Percentiles rank a stretch among this genome's conserved stretches.
Evolutionary conservation across 2,888 invertebrate species (phyloP).

Genomic region (Hofmannophila pseudospretella): DNA sequence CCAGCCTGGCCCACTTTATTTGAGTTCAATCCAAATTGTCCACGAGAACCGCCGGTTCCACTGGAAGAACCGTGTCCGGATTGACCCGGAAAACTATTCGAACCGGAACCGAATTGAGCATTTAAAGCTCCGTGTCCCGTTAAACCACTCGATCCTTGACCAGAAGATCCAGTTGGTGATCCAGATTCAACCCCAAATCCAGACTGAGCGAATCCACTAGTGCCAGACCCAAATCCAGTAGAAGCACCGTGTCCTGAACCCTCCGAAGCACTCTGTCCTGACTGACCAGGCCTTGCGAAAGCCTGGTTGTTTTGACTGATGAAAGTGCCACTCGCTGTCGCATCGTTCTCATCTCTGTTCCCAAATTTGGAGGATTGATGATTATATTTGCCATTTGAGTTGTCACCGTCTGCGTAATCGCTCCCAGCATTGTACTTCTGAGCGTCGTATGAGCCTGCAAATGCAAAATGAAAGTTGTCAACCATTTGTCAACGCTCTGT

Average conservation of each 20-base stretch:
- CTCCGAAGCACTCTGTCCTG: not conserved
- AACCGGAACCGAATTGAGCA: not conserved
- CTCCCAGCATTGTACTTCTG: constrained; percentile 61
- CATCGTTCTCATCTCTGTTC: constrained; percentile 36
- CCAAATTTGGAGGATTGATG: constrained; percentile 41
- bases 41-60: not conserved
- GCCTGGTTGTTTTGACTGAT: constrained; percentile 43
- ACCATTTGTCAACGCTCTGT: constrained; percentile 56
- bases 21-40: constrained; percentile 3
- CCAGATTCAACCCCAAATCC: too few species aligned
- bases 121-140: not conserved
- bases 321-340: constrained; percentile 36
- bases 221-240: not conserved
- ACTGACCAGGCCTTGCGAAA: constrained; percentile 24
- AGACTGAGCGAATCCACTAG: not conserved
- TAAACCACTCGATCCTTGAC: not conserved
- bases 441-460: constrained; percentile 69
- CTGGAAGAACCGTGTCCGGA: not conserved
- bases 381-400: constrained; percentile 39
- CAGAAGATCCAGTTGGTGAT: too few species aligned
- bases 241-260: not conserved
- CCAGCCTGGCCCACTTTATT: not conserved
- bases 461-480: constrained; percentile 69
- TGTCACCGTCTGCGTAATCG: constrained; percentile 50
- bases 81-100: not conserved